phyloP scores from a whole-genome alignment of 2,888 invertebrate genomes.

The Cephus pulcher region DNA sequence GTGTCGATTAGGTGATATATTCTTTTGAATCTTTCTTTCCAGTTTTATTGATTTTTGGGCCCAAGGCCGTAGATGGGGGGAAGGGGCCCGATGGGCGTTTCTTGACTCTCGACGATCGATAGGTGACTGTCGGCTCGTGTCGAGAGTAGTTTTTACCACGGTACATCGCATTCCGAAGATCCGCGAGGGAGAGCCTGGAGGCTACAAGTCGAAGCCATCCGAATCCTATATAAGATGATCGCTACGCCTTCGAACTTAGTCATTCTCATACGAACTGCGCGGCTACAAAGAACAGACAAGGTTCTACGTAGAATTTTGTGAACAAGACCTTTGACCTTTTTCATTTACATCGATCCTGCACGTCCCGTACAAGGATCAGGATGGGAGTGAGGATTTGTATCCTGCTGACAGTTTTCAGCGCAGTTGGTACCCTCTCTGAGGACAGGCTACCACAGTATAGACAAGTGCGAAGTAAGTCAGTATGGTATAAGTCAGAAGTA shows the following conservation, averaged over 20 bases:
- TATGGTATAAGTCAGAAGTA: too few relatives aligned
- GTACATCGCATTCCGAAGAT: conserved; percentile 10
- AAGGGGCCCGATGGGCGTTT: not conserved
- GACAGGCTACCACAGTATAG: not conserved
- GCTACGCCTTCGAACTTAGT: conserved; percentile 47
- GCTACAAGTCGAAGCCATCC: conserved; percentile 34
- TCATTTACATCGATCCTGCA: not conserved
- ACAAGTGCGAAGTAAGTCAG: conserved; percentile 1
- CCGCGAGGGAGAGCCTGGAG: conserved; percentile 31
- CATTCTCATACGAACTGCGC: conserved; percentile 50
- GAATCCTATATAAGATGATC: conserved; percentile 60
- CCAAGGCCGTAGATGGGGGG: not conserved
- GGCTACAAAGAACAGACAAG: conserved; percentile 30
- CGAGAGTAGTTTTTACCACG: conserved; percentile 7
- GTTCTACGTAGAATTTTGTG: not conserved
- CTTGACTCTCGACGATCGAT: not conserved
- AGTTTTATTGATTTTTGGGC: not conserved
- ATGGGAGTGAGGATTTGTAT: not conserved
- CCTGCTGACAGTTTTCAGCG: not conserved
- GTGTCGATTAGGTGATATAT: too few relatives aligned
- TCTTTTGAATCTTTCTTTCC: not conserved
- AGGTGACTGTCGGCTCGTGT: not conserved
- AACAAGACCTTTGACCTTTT: not conserved
- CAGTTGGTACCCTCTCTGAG: not conserved
- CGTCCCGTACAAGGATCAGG: not conserved